phyloP scores from a whole-genome alignment of 2,113 vertebrate genomes.

The Pollimyrus isidori region DNA sequence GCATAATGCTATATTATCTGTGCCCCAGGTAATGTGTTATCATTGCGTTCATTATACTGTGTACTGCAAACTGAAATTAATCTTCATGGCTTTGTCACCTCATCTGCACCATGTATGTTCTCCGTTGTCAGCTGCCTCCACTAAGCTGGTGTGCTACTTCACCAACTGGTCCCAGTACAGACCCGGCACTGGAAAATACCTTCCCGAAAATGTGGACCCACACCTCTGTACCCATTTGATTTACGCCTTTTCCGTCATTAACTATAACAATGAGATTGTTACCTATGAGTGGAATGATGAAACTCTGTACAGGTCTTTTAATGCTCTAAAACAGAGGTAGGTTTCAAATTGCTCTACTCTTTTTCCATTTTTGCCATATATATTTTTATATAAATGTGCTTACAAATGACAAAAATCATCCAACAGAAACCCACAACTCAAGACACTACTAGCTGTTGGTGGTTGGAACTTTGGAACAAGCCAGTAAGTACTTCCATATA shows the following conservation, averaged over 20 bases:
- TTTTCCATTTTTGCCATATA: neutral
- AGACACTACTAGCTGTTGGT: conserved; percentile 62
- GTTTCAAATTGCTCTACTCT: neutral
- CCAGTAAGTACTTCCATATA: conserved; percentile 45
- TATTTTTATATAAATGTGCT: neutral
- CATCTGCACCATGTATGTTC: neutral
- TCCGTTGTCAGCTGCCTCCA: conserved; percentile 54
- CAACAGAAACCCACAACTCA: conserved; percentile 57
- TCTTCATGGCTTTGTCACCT: neutral
- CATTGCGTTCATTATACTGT: neutral
- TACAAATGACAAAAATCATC: neutral
- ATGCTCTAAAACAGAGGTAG: conserved; percentile 53
- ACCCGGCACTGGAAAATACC: conserved; percentile 49
- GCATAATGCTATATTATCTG: neutral
- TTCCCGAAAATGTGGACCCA: conserved; percentile 60
- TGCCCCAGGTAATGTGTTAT: neutral
- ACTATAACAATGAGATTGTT: conserved; percentile 48
- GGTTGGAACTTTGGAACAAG: conserved; percentile 60
- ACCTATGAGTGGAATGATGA: conserved; percentile 59
- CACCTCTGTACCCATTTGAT: conserved; percentile 67
- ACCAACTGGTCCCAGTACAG: conserved; percentile 77
- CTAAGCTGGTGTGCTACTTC: conserved; percentile 72
- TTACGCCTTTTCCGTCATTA: conserved; percentile 68
- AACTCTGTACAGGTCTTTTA: conserved; percentile 58
- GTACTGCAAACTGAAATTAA: neutral